Evolutionary conservation across 2,797 vertebrate species (phyloP), one percentile per base, ranked within the genome.

Genomic region (Brachymystax lenok): DNA sequence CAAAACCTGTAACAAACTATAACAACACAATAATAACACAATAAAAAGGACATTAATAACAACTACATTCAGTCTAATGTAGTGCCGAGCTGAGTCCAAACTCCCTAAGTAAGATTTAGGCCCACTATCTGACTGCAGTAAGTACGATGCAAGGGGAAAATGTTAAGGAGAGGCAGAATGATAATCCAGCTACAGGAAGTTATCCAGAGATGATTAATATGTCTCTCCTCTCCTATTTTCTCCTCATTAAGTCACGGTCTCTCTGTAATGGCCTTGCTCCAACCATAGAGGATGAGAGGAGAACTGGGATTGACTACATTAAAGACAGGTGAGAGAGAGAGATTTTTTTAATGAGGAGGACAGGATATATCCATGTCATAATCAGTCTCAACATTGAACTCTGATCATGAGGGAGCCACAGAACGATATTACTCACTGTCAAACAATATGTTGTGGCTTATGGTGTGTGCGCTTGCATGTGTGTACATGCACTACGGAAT

Each of bases 161-260:
- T 13, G 24, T n/a, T 17, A 56, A 13, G 69, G 74, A 92, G 92
- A 90, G 88, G 74, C 84, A 86, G 82, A 86, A 91, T 87, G 86
- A 93, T 92, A 94, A 93, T 90, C 88, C 80, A 84, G 89, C 74
- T 46, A 8, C 54, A 64, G 84, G 90, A 90, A 86, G 83, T 82
- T 88, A 88, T 87, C 79, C 83, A 87, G 73, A 93, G 88, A 95
- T 97, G 94, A 97, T 96, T 96, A 95, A 97, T 95, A 90, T 79
- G 90, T 89, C 91, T 93, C 95, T 94, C 93, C 86, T 93, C 92
- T 94, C 85, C 90, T 92, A 93, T 97, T 95, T 96, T 91, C 93
- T 95, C 92, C 94, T 96, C 94, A 96, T 97, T 97, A 96, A 95
- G 95, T 96, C 94, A 95, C 94, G 95, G 92, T 94, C 94, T 95